Conservation (phyloP, 2,888 invertebrate genomes). For the Branchellion lobata region DNA sequence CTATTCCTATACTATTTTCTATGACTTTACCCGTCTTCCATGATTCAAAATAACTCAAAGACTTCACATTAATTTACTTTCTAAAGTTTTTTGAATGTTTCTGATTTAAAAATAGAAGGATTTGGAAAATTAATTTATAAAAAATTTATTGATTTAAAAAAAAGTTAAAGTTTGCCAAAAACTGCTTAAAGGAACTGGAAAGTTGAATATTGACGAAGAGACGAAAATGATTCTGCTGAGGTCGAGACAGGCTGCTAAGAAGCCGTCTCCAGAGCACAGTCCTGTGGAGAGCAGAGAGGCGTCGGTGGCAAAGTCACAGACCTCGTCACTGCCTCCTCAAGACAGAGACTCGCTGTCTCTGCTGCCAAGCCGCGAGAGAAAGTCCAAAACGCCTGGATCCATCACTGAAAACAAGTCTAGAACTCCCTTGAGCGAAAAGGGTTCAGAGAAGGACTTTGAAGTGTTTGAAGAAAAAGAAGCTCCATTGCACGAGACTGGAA, state of each 20-base stretch:
- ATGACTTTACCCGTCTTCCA: background rate
- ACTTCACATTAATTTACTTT: no score
- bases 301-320: background rate
- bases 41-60: background rate
- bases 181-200: slow-evolving; percentile 48
- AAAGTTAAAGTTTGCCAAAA: no score
- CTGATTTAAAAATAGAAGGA: no score
- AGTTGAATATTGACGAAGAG: slow-evolving; percentile 51
- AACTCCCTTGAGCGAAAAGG: slow-evolving; percentile 29
- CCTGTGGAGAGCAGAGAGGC: slow-evolving; percentile 45
- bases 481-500: slow-evolving; percentile 49
- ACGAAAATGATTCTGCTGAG: slow-evolving; percentile 52
- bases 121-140: no score
- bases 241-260: slow-evolving; percentile 51
- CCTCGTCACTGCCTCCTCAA: background rate
- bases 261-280: slow-evolving; percentile 52
- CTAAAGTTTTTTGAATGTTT: no score
- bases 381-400: background rate
- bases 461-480: slow-evolving; percentile 50
- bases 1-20: background rate
- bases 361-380: background rate
- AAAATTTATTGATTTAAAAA: no score
- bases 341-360: background rate
- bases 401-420: background rate
- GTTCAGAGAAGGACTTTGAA: slow-evolving; percentile 40